A percentile compares a stretch with the other conserved stretches of the same genome.
Conservation (phyloP, 2,797 vertebrate genomes). For the Labeo calbasu region DNA sequence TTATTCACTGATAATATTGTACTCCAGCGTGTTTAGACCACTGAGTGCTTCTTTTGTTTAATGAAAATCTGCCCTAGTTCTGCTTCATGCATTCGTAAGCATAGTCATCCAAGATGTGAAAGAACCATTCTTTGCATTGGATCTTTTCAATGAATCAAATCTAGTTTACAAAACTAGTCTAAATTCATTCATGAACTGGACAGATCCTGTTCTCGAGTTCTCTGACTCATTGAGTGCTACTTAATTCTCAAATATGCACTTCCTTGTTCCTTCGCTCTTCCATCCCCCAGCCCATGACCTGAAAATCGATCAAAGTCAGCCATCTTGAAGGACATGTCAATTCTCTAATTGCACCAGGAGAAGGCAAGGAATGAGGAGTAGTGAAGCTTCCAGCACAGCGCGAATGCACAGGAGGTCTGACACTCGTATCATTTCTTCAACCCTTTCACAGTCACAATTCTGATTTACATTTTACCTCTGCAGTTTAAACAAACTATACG, state of each 20-base stretch:
- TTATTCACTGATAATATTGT: no score
- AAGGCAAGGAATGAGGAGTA: neutral
- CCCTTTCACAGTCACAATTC: neutral
- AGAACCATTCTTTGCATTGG: neutral
- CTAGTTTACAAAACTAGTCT: neutral
- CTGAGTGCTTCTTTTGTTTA: neutral
- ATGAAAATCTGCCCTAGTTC: neutral
- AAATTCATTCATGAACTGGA: neutral
- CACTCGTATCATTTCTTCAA: neutral
- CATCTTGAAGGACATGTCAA: slow-evolving; percentile 1
- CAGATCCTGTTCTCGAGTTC: neutral
- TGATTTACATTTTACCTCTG: neutral
- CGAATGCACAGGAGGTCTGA: neutral
- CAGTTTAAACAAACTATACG: neutral
- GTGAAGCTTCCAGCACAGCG: neutral
- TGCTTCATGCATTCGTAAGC: neutral
- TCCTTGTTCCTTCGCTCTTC: neutral
- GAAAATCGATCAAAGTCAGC: neutral
- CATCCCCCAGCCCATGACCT: neutral
- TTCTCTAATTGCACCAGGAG: neutral
- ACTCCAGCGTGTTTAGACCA: no score
- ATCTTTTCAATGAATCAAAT: neutral
- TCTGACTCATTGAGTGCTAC: neutral
- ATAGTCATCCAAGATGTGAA: neutral
- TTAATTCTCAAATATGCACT: neutral